phyloP scores from a whole-genome alignment of 2,888 invertebrate genomes.

The Aleiodes testaceus region DNA sequence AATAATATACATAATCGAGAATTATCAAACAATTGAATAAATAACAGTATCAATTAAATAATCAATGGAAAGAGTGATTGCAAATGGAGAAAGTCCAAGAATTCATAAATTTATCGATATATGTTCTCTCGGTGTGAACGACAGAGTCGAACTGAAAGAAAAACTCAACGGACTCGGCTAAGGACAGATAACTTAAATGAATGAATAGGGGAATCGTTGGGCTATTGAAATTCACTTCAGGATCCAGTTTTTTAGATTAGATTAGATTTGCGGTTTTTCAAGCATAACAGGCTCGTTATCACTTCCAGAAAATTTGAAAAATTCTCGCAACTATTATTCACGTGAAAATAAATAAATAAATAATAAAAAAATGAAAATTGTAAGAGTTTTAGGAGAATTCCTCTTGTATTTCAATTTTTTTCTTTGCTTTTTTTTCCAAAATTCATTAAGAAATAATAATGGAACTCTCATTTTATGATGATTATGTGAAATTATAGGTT shows the following conservation, averaged over 20 bases:
- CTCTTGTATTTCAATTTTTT: no score
- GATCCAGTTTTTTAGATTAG: slow-evolving; percentile 22
- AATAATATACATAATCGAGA: background rate
- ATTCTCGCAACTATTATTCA: no score
- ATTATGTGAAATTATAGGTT: no score
- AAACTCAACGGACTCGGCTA: no score
- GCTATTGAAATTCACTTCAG: slow-evolving; percentile 12
- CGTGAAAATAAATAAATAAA: no score
- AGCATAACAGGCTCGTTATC: background rate
- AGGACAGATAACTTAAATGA: background rate
- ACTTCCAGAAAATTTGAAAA: background rate
- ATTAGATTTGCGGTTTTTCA: slow-evolving; percentile 19
- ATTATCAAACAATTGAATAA: slow-evolving; percentile 7
- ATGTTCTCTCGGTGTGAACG: no score
- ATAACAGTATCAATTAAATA: background rate
- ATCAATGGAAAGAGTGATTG: background rate
- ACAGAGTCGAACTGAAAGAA: no score
- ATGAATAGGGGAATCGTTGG: slow-evolving; percentile 3
- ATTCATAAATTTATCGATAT: background rate
- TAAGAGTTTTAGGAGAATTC: no score
- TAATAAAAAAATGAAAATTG: no score
- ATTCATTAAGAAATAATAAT: no score
- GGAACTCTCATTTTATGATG: no score
- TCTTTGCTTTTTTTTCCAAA: no score
- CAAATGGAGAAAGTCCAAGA: background rate